A percentile compares a stretch with the other conserved stretches of the same genome.
phyloP scores from a whole-genome alignment of 2,113 vertebrate genomes.

The Crocuta crocuta region DNA sequence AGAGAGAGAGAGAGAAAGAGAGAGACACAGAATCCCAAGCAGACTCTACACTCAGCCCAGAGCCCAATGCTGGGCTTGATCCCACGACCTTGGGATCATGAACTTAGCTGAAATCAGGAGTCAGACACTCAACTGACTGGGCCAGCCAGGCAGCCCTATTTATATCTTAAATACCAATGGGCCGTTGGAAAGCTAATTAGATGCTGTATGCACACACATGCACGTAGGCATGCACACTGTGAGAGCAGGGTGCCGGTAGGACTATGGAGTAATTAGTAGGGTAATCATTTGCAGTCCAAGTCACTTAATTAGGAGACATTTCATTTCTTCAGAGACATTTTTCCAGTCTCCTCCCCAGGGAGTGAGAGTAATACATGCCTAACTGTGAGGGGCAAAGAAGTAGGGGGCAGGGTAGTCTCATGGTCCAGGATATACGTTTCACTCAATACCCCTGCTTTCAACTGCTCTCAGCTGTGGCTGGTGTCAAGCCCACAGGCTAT shows the following conservation, averaged over 20 bases:
- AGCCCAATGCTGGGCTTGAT: too few relatives aligned
- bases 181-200: neutral
- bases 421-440: neutral
- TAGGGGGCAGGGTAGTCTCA: neutral
- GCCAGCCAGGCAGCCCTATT: neutral
- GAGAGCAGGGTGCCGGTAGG: rapidly evolving
- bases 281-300: neutral
- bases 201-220: neutral
- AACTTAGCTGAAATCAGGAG: too few relatives aligned
- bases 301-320: neutral
- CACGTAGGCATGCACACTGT: too few relatives aligned
- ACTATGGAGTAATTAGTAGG: neutral
- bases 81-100: too few relatives aligned
- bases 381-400: neutral
- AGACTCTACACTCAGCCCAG: too few relatives aligned
- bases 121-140: neutral
- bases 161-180: neutral
- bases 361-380: neutral
- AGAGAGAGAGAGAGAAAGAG: too few relatives aligned
- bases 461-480: too few relatives aligned
- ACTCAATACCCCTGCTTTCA: neutral
- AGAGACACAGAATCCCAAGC: too few relatives aligned
- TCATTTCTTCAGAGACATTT: neutral
- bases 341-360: neutral
- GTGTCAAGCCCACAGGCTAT: neutral